A percentile compares a stretch with the other conserved stretches of the same genome.
These are phyloP conservation scores for Theristicus caerulescens DNA, from an alignment of 2,113 vertebrate species.

Conservation along the genomic window DNA sequence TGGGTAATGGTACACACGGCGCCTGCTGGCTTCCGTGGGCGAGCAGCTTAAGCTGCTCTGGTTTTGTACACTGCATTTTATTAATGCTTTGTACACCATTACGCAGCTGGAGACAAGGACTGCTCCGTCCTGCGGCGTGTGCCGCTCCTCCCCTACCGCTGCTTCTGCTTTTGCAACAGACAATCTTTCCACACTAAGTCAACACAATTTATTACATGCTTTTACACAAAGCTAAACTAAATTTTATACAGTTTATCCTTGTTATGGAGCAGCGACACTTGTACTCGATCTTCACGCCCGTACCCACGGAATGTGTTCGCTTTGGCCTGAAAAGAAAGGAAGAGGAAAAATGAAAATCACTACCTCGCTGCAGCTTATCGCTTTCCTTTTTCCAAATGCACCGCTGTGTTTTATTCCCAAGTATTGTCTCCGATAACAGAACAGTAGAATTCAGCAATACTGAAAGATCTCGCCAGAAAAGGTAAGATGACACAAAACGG, in stretches of 20 bases:
- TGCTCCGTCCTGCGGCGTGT: not conserved
- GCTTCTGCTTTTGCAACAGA: not conserved
- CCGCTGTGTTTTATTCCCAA: not conserved
- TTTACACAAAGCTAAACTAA: not conserved
- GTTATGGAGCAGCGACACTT: not conserved
- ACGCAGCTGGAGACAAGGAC: not conserved
- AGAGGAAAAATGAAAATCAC: not conserved
- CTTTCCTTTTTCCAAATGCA: too few relatives aligned
- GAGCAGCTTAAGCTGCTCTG: too few relatives aligned
- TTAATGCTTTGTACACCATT: not conserved
- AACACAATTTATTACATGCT: constrained; percentile 11
- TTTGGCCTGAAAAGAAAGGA: constrained; percentile 44
- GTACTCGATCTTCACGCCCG: not conserved
- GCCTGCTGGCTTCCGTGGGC: too few relatives aligned
- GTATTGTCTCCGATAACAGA: accelerated
- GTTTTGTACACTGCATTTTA: not conserved
- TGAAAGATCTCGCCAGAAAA: accelerated
- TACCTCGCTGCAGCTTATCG: too few relatives aligned
- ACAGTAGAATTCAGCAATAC: accelerated
- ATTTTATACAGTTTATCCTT: not conserved
- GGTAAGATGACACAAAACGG: too few relatives aligned
- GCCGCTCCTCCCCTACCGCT: not conserved
- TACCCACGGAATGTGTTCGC: constrained; percentile 42
- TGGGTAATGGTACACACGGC: accelerated
- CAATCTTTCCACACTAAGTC: not conserved